phyloP scores from a whole-genome alignment of 2,888 invertebrate genomes.

The Notocelia uddmanniana region DNA sequence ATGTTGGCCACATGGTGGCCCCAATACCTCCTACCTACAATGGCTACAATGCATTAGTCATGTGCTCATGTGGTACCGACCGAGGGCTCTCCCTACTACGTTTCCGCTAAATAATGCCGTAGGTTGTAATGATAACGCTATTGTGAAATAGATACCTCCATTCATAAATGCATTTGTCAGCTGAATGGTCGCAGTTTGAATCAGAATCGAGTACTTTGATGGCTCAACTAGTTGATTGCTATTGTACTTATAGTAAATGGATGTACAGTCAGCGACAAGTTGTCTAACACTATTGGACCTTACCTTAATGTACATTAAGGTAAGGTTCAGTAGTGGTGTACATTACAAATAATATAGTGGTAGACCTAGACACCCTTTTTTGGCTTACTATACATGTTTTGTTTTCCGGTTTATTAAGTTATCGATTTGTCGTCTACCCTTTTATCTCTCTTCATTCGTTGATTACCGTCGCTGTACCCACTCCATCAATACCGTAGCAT shows the following conservation, averaged over 20 bases:
- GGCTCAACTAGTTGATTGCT: neutral
- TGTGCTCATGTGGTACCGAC: conserved; percentile 62
- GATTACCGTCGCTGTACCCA: conserved; percentile 3
- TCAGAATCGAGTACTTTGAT: conserved; percentile 18
- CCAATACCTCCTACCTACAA: conserved; percentile 61
- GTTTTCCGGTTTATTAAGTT: conserved; percentile 5
- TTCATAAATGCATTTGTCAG: conserved; percentile 42
- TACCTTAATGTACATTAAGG: too few relatives aligned
- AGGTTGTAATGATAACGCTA: conserved; percentile 46
- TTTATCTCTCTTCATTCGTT: neutral
- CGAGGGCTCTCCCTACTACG: conserved; percentile 65
- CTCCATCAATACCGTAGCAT: conserved; percentile 26
- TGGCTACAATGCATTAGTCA: conserved; percentile 68
- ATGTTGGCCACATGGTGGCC: conserved; percentile 58
- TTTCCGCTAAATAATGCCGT: conserved; percentile 52
- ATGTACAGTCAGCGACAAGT: too few relatives aligned
- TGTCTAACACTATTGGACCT: too few relatives aligned
- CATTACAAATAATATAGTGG: too few relatives aligned
- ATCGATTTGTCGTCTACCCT: neutral
- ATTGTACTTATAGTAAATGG: neutral
- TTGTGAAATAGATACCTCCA: conserved; percentile 47
- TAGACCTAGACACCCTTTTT: too few relatives aligned
- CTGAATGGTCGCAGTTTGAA: conserved; percentile 27
- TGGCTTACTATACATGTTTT: too few relatives aligned
- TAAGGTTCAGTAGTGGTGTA: too few relatives aligned